A percentile compares a stretch with the other conserved stretches of the same genome.
These are phyloP conservation scores for Volucella inanis DNA, from an alignment of 2,888 invertebrate species.

Conservation along the genomic window DNA sequence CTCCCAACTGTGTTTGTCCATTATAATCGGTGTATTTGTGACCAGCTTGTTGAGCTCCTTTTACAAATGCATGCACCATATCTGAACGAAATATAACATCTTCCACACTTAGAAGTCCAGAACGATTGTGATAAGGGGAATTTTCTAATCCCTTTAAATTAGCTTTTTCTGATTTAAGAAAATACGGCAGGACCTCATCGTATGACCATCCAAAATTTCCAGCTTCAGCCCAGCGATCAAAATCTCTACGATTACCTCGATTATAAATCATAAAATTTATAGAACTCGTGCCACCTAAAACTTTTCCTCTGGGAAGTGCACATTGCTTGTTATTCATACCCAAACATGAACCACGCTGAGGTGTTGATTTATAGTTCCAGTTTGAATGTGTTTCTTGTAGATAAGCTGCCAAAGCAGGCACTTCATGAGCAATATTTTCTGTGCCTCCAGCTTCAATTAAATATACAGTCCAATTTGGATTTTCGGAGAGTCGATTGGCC, in stretches of 20 bases:
- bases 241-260: slow-evolving; percentile 89
- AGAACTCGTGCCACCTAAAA: slow-evolving; percentile 85
- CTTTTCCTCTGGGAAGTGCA: slow-evolving; percentile 85
- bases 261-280: slow-evolving; percentile 89
- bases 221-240: slow-evolving; percentile 87
- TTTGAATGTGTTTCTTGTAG: slow-evolving; percentile 84
- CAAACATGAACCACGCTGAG: slow-evolving; percentile 86
- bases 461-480: slow-evolving; percentile 83
- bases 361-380: slow-evolving; percentile 89
- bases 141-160: slow-evolving; percentile 83
- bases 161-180: slow-evolving; percentile 85
- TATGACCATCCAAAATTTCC: slow-evolving; percentile 91
- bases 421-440: slow-evolving; percentile 81
- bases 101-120: slow-evolving; percentile 86
- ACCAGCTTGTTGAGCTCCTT: slow-evolving; percentile 87
- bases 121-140: slow-evolving; percentile 85
- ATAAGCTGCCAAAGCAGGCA: slow-evolving; percentile 80
- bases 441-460: slow-evolving; percentile 84
- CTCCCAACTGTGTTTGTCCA: slow-evolving; percentile 86
- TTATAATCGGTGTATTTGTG: slow-evolving; percentile 89
- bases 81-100: slow-evolving; percentile 85
- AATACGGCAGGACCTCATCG: slow-evolving; percentile 86
- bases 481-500: slow-evolving; percentile 83
- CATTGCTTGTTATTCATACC: slow-evolving; percentile 83
- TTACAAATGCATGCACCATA: slow-evolving; percentile 85